Conservation (phyloP, 2,113 vertebrate genomes). For the Macaca mulatta region DNA sequence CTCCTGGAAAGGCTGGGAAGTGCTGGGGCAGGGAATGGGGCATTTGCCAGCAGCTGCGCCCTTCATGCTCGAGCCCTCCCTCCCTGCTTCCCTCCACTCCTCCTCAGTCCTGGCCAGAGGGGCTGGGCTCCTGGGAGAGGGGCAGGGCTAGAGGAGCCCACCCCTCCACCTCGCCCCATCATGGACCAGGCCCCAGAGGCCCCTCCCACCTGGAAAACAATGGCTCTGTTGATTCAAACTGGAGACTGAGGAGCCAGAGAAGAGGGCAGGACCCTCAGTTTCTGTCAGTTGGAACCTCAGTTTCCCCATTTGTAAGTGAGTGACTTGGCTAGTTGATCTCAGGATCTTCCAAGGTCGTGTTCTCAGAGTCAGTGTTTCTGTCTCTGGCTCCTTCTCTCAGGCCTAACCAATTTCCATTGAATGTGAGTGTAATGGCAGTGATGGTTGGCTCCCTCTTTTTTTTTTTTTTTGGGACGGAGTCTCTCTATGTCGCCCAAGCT, state of each 20-base stretch:
- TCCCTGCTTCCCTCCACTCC: too few relatives aligned
- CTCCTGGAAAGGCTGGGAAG: background rate
- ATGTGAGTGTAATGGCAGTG: conserved; percentile 65
- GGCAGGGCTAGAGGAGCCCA: background rate
- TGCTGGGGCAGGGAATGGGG: background rate
- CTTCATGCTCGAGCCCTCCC: background rate
- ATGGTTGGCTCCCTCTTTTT: background rate
- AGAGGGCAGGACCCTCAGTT: background rate
- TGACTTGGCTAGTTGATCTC: background rate
- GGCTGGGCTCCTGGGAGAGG: background rate
- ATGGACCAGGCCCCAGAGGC: background rate
- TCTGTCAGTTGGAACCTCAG: background rate
- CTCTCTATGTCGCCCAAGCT: too few relatives aligned
- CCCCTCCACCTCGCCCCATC: background rate
- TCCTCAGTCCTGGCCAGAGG: background rate
- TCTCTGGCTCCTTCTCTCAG: background rate
- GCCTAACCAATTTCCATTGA: background rate
- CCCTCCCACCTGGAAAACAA: background rate
- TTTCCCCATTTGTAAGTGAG: background rate
- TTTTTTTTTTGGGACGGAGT: too few relatives aligned
- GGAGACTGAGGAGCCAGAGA: background rate
- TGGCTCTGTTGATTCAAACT: background rate
- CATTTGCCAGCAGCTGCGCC: background rate
- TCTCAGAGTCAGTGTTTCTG: background rate
- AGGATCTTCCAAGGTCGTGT: background rate